Base-by-base conservation (phyloP, 2,888 invertebrate genomes). In the Cephus rjabovi region DNA sequence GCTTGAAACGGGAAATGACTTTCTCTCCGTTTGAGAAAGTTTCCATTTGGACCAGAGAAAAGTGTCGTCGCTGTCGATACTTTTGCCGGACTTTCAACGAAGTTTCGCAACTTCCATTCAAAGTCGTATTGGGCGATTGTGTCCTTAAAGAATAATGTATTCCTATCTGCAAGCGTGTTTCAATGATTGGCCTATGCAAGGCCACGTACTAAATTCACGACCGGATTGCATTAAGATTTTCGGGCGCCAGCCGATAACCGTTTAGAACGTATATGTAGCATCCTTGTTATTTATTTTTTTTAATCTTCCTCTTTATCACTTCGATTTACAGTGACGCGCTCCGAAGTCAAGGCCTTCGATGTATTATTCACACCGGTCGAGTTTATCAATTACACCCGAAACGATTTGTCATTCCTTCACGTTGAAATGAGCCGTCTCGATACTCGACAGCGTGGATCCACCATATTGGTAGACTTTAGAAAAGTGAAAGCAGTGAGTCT, bases 401-500 rank as follows among this genome's bases (percentile, higher is more conserved):
- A 6, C 1, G 23, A 23, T 23, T 56, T 23, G 23, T 56, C 23
- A 9, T 56, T 56, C 23, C 56, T 6, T 56, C 56, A 75, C 74
- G 76, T 40, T 74, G 76, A 75, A 40, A 40, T 0, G 12, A 40
- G 40, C 0, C 15, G 6, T 56, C 9, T 9, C 9, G 9, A 56
- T 56, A 23, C 56, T 56, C 56, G 23, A 9, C 56, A 56, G 56
- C 2, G 56, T 56, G 56, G 56, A 56, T 56, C 56, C 56, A 23
- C 56, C 56, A 23, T 56, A 1, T 2, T 4, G 6, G 9, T 56
- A 56, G 56, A 23, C 56, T 56, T 23, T 56, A 56, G 74, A 77
- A 78, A 81, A 87, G 89, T 86, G 88, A 89, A 89, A 89, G 89
- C 84, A 84, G 77, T 75, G 79, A 76, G 75, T 77, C 83, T 76